phyloP scores from a whole-genome alignment of 2,113 vertebrate genomes.

The Larimichthys crocea region DNA sequence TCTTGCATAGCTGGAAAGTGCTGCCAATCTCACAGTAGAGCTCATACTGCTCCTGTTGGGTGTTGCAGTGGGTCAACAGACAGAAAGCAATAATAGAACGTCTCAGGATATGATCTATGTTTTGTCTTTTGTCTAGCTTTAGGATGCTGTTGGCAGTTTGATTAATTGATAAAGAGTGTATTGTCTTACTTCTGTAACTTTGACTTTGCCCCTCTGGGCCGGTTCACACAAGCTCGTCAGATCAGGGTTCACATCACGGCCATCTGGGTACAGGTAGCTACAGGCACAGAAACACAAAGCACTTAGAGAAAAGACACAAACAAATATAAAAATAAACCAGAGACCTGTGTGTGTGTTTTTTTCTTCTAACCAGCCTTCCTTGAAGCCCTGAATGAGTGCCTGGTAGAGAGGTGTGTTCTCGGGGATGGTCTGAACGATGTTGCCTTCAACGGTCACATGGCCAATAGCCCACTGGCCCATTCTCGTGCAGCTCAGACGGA shows the following conservation, averaged over 20 bases:
- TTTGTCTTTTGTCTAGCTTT: conserved; percentile 6
- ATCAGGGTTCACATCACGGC: conserved; percentile 86
- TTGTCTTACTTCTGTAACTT: conserved; percentile 84
- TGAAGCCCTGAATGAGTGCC: conserved; percentile 86
- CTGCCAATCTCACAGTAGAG: conserved; percentile 90
- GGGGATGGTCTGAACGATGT: conserved; percentile 88
- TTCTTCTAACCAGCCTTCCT: conserved; percentile 85
- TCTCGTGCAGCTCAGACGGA: conserved; percentile 90
- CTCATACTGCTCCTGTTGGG: conserved; percentile 88
- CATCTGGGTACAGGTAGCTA: conserved; percentile 90
- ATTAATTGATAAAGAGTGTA: conserved; percentile 9
- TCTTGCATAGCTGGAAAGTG: conserved; percentile 92
- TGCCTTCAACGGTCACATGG: conserved; percentile 83
- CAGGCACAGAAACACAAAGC: conserved; percentile 42
- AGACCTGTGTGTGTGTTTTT: conserved; percentile 3
- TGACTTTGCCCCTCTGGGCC: conserved; percentile 71
- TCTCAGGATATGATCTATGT: conserved; percentile 10
- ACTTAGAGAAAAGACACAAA: conserved; percentile 16
- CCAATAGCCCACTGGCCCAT: conserved; percentile 93
- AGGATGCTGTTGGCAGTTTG: conserved; percentile 9
- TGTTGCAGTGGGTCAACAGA: neutral
- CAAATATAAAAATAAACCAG: neutral
- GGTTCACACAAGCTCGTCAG: conserved; percentile 77
- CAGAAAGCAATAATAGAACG: neutral
- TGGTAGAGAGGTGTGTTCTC: conserved; percentile 85